Base-by-base conservation (phyloP, 2,797 vertebrate species). In the Oreochromis grahami region DNA sequence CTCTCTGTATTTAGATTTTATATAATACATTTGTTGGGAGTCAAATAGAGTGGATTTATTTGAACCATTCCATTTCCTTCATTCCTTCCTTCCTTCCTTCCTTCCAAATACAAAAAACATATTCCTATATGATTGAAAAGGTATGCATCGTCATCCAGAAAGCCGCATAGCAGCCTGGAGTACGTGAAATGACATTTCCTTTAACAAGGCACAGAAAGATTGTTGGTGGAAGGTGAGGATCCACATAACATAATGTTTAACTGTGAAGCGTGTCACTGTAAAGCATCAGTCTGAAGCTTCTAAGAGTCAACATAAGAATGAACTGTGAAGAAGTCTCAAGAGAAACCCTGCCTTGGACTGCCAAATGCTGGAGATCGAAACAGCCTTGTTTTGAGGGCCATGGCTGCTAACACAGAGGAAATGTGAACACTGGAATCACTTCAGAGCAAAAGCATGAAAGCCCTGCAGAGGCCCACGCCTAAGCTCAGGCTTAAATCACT, bases 371-470 rank as follows among this genome's bases (percentile, higher is more conserved):
- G 1, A 82, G 17, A 85, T 84, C 4, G 4, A 82, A 80, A 19
- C n/a, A 74, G 8, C 9, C 13, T 48, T 76, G 21, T 70, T 56
- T 15, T 15, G 38, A 81, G 12, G 15, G 78, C 63, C 15, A 19
- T 87, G 63, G 81, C 70, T 5, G 7, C 19, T n/a, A 70, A 79
- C 29, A 56, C 10, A 43, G 17, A 52, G 50, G 48, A 53, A 32
- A 87, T 36, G n/a, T 50, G 10, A 29, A 53, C 51, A 45, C 38
- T 89, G 86, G 86, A 88, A 79, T 76, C 36, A 41, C 76, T 86
- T 88, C 77, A 86, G 74, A 92, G 83, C 11, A 29, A 34, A 10
- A 51, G 32, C 38, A 41, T 45, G 9, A 81, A 88, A 86, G n/a
- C 76, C 12, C 51, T 13, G 11, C 68, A 79, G 58, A 79, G 24